A percentile compares a stretch with the other conserved stretches of the same genome.
Evolutionary conservation across 1,140 invertebrate species (phyloP).

Genomic region (Elymnias hypermnestra): DNA sequence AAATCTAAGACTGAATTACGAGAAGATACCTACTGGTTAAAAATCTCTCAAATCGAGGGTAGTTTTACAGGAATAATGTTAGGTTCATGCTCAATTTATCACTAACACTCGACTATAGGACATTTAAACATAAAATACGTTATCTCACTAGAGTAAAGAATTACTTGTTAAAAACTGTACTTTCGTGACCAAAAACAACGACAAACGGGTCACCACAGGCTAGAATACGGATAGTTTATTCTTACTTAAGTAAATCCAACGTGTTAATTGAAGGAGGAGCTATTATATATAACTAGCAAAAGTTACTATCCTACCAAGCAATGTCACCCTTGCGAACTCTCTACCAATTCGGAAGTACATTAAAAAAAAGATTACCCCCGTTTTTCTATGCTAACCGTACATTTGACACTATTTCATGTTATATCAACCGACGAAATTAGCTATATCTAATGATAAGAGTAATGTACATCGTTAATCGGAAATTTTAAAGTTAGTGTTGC

Average conservation of each 20-base stretch:
- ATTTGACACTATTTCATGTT: slow-evolving; percentile 14
- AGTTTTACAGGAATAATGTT: slow-evolving; percentile 21
- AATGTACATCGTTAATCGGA: slow-evolving; percentile 18
- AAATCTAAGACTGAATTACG: background rate
- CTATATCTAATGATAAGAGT: slow-evolving; percentile 34
- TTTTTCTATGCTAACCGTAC: slow-evolving; percentile 26
- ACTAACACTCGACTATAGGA: slow-evolving; percentile 18
- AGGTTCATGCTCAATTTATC: slow-evolving; percentile 26
- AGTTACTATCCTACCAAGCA: slow-evolving; percentile 31
- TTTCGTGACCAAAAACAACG: slow-evolving; percentile 6
- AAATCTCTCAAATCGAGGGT: slow-evolving; percentile 22
- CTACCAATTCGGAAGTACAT: slow-evolving; percentile 24
- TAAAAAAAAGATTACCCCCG: slow-evolving; percentile 19
- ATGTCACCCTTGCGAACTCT: slow-evolving; percentile 17
- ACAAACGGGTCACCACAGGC: slow-evolving; percentile 18
- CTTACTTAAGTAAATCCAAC: slow-evolving; percentile 17
- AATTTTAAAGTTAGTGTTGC: slow-evolving; percentile 32
- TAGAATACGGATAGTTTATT: too few species aligned
- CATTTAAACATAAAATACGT: slow-evolving; percentile 16
- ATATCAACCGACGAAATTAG: slow-evolving; percentile 19
- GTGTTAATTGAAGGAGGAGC: slow-evolving; percentile 7
- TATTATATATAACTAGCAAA: slow-evolving; percentile 23
- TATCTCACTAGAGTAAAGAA: slow-evolving; percentile 17
- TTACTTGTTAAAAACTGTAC: slow-evolving; percentile 8
- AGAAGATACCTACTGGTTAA: slow-evolving; percentile 23